Conservation (phyloP, 2,797 vertebrate genomes). For the Coregonus suidteri region DNA sequence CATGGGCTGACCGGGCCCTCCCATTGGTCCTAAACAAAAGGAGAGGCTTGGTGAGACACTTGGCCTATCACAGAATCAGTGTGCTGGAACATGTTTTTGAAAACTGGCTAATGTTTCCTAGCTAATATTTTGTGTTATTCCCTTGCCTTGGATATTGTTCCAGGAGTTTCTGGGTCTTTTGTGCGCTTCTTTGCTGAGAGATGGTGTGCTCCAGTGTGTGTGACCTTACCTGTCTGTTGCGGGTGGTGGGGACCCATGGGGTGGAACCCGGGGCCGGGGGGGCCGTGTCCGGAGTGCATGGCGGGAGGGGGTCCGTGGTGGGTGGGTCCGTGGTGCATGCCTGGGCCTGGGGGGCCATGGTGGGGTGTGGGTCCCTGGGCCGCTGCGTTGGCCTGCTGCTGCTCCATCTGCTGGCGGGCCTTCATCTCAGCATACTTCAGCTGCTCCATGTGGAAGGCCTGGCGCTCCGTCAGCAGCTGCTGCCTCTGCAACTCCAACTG, state of each 20-base stretch:
- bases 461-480: constrained; percentile 93
- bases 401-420: constrained; percentile 95
- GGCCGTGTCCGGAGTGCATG: constrained; percentile 74
- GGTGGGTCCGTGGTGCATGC: constrained; percentile 42
- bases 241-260: constrained; percentile 90
- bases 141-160: not conserved
- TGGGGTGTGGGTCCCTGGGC: constrained; percentile 71
- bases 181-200: not conserved
- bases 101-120: not conserved
- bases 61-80: not conserved
- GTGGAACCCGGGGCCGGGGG: constrained; percentile 82
- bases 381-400: constrained; percentile 74
- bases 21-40: constrained; percentile 70
- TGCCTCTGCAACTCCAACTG: constrained; percentile 96
- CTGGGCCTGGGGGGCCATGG: constrained; percentile 71
- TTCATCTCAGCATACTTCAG: constrained; percentile 95
- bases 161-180: not conserved
- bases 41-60: not conserved
- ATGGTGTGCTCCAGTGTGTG: not conserved
- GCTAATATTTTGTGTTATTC: not conserved
- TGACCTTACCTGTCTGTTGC: constrained; percentile 81
- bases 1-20: constrained; percentile 80
- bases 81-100: not conserved
- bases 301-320: constrained; percentile 57
- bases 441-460: constrained; percentile 99